A percentile compares a stretch with the other conserved stretches of the same genome.
Evolutionary conservation across 1,140 invertebrate genomes (phyloP).

Genomic region (Drosophila ercepeae): DNA sequence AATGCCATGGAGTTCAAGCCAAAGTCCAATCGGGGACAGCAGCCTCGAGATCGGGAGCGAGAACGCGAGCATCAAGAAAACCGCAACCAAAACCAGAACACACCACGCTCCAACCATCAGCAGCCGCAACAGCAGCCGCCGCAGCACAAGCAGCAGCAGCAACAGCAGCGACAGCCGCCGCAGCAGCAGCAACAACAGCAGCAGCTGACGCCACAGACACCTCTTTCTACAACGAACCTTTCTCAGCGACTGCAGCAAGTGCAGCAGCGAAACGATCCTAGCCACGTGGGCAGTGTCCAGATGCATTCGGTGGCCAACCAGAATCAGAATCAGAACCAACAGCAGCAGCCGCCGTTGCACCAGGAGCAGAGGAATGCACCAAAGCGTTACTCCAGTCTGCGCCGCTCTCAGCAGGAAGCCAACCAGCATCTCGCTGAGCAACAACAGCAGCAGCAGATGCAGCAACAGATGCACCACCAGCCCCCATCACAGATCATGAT

Average conservation of each 20-base stretch:
- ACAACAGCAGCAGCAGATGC: constrained; percentile 64
- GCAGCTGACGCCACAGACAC: constrained; percentile 27
- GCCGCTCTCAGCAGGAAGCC: constrained; percentile 85
- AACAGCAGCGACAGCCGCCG: constrained; percentile 49
- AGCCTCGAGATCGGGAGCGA: constrained; percentile 42
- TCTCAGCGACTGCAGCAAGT: constrained; percentile 77
- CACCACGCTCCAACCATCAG: constrained; percentile 45
- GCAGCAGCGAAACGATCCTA: constrained; percentile 81
- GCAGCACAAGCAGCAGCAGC: constrained; percentile 34
- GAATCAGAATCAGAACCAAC: constrained; percentile 70
- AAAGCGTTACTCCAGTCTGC: constrained; percentile 91
- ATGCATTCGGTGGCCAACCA: constrained; percentile 78
- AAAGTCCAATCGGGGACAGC: constrained; percentile 44
- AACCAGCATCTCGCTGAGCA: constrained; percentile 60
- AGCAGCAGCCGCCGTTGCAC: constrained; percentile 75
- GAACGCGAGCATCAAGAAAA: constrained; percentile 52
- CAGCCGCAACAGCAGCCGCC: constrained; percentile 50
- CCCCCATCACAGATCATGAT: constrained; percentile 72
- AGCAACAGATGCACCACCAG: constrained; percentile 56
- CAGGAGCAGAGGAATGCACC: constrained; percentile 84
- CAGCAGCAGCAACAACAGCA: constrained; percentile 53
- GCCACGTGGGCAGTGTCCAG: constrained; percentile 81
- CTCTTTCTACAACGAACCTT: constrained; percentile 63
- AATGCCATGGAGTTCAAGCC: constrained; percentile 67
- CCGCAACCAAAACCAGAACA: constrained; percentile 26